Percentiles rank a stretch among this genome's conserved stretches.
These are phyloP conservation scores for Rattus rattus DNA, from an alignment of 2,113 vertebrate species.

Conservation along the genomic window DNA sequence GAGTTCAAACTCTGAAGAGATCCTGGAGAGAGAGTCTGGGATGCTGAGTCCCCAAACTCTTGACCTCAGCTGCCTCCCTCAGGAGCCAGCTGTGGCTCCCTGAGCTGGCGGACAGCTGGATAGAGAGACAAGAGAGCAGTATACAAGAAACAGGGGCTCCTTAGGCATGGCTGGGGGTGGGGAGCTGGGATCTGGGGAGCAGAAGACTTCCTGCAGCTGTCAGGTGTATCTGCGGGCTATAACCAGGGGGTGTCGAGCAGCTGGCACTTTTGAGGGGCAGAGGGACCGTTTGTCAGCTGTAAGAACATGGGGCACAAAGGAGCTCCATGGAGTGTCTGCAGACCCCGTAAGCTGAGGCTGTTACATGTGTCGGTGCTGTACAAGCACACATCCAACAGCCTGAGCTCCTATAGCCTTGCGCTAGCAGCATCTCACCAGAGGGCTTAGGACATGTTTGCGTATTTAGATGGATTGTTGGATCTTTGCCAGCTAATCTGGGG, in stretches of 20 bases:
- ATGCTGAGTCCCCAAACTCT: conserved; percentile 34
- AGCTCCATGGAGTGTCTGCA: conserved; percentile 23
- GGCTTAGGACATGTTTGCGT: conserved; percentile 3
- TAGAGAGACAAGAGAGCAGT: conserved; percentile 76
- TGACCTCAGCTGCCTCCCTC: conserved; percentile 49
- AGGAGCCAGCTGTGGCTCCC: conserved; percentile 59
- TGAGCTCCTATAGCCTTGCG: background rate
- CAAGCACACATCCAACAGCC: background rate
- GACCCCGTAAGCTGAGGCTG: background rate
- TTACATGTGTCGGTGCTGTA: background rate
- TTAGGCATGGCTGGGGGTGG: background rate
- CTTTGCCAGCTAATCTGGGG: conserved; percentile 44
- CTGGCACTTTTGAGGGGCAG: conserved; percentile 67
- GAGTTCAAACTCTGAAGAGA: background rate
- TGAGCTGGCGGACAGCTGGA: conserved; percentile 64
- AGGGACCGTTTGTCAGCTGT: conserved; percentile 69
- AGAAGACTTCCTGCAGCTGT: conserved; percentile 80
- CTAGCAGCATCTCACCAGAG: background rate
- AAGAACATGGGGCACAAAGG: background rate
- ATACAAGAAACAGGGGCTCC: conserved; percentile 71
- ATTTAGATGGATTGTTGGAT: conserved; percentile 50
- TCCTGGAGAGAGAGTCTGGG: conserved; percentile 41
- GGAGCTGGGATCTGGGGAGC: background rate
- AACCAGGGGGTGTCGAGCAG: conserved; percentile 61
- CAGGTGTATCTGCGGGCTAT: conserved; percentile 73